Evolutionary conservation across 2,888 invertebrate genomes (phyloP).

Genomic region (Rhagophthalmus giganteus): DNA sequence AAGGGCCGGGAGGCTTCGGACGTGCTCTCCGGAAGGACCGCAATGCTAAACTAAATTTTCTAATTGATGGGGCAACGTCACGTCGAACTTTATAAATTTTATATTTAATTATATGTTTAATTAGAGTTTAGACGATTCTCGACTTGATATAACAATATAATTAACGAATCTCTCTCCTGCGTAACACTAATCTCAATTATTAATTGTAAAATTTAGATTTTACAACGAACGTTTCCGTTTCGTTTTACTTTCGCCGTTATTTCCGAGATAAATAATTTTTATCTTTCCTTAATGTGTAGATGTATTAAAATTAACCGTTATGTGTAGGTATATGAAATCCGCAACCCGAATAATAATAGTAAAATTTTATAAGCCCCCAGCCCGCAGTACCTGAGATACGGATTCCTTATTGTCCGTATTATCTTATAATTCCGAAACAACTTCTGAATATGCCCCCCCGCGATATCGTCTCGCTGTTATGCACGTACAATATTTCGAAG

Average conservation of each 20-base stretch:
- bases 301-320: conserved; percentile 14
- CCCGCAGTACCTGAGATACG: conserved; percentile 9
- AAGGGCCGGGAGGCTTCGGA: conserved; percentile 5
- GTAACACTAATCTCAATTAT: conserved; percentile 15
- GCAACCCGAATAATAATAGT: conserved; percentile 8
- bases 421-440: conserved; percentile 6
- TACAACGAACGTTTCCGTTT: conserved; percentile 11
- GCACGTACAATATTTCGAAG: background rate
- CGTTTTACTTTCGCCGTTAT: conserved; percentile 12
- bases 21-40: too few relatives aligned
- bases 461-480: background rate
- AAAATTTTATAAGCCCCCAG: conserved; percentile 7
- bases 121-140: background rate
- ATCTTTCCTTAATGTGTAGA: conserved; percentile 9
- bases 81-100: too few relatives aligned
- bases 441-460: background rate
- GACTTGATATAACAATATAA: conserved; percentile 12
- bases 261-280: conserved; percentile 10
- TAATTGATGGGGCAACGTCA: too few relatives aligned
- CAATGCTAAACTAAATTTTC: too few relatives aligned
- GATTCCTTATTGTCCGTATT: conserved; percentile 9
- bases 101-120: too few relatives aligned
- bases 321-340: conserved; percentile 8
- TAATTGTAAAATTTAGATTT: conserved; percentile 9
- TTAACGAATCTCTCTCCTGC: conserved; percentile 21